Evolutionary conservation across 2,797 vertebrate genomes (phyloP).

Genomic region (Synanceia verrucosa): DNA sequence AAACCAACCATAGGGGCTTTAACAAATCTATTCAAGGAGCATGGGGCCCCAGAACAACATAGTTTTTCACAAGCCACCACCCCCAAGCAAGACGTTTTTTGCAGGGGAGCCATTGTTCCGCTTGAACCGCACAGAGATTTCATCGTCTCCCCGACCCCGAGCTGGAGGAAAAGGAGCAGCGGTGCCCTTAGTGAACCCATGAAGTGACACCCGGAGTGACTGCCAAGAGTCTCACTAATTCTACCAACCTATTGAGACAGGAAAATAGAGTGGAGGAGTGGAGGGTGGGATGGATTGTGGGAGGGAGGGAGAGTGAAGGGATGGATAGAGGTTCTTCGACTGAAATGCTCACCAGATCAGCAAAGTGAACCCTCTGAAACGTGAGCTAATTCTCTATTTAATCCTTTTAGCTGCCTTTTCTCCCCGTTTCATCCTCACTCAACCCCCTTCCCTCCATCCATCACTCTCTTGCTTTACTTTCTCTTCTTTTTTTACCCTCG

Average conservation of each 20-base stretch:
- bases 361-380: conserved; percentile 81
- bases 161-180: conserved; percentile 66
- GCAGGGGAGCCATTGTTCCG: conserved; percentile 83
- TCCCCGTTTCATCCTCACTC: conserved; percentile 62
- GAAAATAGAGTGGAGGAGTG: conserved; percentile 69
- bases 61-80: conserved; percentile 87
- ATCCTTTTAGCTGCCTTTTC: conserved; percentile 78
- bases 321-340: conserved; percentile 64
- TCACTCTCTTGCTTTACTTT: conserved; percentile 53
- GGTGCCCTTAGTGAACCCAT: conserved; percentile 79
- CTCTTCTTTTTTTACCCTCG: conserved; percentile 33
- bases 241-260: conserved; percentile 74
- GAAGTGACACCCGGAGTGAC: conserved; percentile 81
- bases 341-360: conserved; percentile 81
- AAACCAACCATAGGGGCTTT: conserved; percentile 91
- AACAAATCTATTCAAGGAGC: conserved; percentile 95
- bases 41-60: conserved; percentile 85
- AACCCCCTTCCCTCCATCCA: conserved; percentile 35
- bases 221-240: conserved; percentile 77
- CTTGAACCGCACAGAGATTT: conserved; percentile 83
- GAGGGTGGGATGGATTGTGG: conserved; percentile 52
- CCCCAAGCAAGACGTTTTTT: conserved; percentile 83
- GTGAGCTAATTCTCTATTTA: conserved; percentile 82
- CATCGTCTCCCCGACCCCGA: conserved; percentile 78
- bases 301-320: conserved; percentile 54